Evolutionary conservation across 2,797 vertebrate genomes (phyloP).

Genomic region (Mus spretus): DNA sequence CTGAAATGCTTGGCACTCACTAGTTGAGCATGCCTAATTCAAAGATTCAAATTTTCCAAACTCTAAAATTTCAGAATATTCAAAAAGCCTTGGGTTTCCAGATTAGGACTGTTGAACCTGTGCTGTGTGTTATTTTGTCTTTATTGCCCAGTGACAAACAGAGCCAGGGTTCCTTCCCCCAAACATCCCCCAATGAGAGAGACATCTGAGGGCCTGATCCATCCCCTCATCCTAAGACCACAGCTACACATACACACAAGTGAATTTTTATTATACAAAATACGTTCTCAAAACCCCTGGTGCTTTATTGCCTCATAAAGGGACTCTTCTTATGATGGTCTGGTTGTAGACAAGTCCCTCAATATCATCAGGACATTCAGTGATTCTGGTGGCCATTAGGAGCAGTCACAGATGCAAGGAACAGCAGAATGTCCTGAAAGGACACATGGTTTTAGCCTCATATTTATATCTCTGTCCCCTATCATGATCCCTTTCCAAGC

Average conservation of each 20-base stretch:
- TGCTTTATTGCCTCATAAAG: not conserved
- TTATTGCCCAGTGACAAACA: not conserved
- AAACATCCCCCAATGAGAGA: not conserved
- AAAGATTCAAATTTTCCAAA: not conserved
- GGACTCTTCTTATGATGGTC: slow-evolving; percentile 1
- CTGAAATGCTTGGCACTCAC: not conserved
- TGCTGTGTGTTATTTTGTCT: not conserved
- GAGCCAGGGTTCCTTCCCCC: not conserved
- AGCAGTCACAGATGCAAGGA: no score
- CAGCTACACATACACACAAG: not conserved
- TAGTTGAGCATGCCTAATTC: not conserved
- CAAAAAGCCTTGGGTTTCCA: not conserved
- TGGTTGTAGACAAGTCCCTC: not conserved
- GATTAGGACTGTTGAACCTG: not conserved
- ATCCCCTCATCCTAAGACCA: not conserved
- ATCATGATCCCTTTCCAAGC: not conserved
- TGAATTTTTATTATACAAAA: no score
- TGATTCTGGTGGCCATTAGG: not conserved
- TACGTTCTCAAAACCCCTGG: not conserved
- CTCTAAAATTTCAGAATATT: not conserved
- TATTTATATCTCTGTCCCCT: not conserved
- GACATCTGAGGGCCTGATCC: not conserved
- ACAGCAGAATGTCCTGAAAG: not conserved
- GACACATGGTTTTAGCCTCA: not conserved
- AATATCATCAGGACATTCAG: not conserved